Conservation (phyloP, 2,113 vertebrate species). For the Heterochromis multidens region DNA sequence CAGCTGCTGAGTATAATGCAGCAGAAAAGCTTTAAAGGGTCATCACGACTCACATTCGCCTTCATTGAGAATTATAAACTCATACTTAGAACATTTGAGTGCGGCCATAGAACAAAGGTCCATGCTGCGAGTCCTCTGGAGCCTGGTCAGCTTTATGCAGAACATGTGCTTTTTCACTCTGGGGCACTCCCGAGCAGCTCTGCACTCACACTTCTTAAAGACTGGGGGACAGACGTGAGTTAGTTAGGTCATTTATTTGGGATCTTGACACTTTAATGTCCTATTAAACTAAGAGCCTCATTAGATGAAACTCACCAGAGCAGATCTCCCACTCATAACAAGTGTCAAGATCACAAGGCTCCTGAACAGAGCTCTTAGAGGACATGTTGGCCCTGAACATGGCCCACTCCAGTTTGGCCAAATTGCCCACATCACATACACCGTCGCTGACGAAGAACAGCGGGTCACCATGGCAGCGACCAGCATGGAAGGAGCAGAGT, state of each 20-base stretch:
- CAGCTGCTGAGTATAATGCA: background rate
- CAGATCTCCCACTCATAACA: constrained; percentile 94
- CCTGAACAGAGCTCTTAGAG: constrained; percentile 74
- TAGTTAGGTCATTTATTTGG: background rate
- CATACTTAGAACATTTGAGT: constrained; percentile 53
- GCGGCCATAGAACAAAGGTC: constrained; percentile 62
- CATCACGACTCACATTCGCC: constrained; percentile 45
- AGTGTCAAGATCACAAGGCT: constrained; percentile 80
- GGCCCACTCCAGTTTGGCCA: constrained; percentile 75
- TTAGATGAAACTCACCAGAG: constrained; percentile 70
- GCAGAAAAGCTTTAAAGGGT: background rate
- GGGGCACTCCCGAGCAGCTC: constrained; percentile 48
- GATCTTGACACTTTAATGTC: background rate
- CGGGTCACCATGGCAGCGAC: constrained; percentile 78
- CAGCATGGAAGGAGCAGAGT: constrained; percentile 79
- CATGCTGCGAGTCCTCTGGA: constrained; percentile 41
- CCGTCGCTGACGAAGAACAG: constrained; percentile 79
- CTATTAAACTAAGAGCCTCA: background rate
- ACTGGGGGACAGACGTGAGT: constrained; percentile 30
- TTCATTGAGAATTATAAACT: constrained; percentile 63
- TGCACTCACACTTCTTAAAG: constrained; percentile 59
- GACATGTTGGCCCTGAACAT: constrained; percentile 80
- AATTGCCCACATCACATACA: constrained; percentile 58
- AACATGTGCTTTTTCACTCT: background rate
- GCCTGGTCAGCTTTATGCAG: constrained; percentile 61